Base-by-base conservation (phyloP, 1,140 invertebrate species). In the Drosophila saltans region DNA sequence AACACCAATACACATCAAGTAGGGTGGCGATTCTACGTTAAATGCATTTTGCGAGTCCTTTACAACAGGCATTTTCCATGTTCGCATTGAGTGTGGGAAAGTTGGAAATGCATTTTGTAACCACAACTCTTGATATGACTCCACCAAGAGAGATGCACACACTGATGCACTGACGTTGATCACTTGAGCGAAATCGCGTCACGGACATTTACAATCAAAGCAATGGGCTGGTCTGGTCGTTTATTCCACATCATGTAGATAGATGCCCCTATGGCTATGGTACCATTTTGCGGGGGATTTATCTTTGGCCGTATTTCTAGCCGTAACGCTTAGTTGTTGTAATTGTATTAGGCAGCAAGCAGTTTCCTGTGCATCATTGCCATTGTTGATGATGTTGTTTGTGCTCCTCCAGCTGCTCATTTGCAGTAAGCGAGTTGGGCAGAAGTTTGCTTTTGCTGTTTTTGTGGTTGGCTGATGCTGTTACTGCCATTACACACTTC, bases 271-370 rank as follows among this genome's bases (percentile, higher is more conserved):
- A n/a, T 43, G 3, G 33, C 6, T 36, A 7, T 4, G 2, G 33
- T 36, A 36, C 33, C 33, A 5, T 36, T 36, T 55, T 10, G 0
- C 3, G 7, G 41, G 39, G 21, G 43, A 52, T 76, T 75, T 75
- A 81, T 81, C 79, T 69, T 84, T 71, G 56, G 52, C 72, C 48
- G 59, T 26, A 40, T 56, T 43, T 62, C 21, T 56, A 63, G 43
- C 74, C 70, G 3, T 36, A 36, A 36, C 33, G 60, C 64, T 76
- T 59, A 58, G 57, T 64, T 52, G 45, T 36, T 71, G 83, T 79
- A 80, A 86, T 89, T 79, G 84, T 79, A 89, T 88, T 88, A 83
- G 84, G 72, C 66, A 71, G 83, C 68, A 71, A 83, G 33, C 75
- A 36, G 75, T 80, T 59, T 82, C 80, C 83, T 86, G 79, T 70